These are phyloP conservation scores for Megaptera novaeangliae DNA, from an alignment of 2,113 vertebrate genomes.

Conservation along the genomic window DNA sequence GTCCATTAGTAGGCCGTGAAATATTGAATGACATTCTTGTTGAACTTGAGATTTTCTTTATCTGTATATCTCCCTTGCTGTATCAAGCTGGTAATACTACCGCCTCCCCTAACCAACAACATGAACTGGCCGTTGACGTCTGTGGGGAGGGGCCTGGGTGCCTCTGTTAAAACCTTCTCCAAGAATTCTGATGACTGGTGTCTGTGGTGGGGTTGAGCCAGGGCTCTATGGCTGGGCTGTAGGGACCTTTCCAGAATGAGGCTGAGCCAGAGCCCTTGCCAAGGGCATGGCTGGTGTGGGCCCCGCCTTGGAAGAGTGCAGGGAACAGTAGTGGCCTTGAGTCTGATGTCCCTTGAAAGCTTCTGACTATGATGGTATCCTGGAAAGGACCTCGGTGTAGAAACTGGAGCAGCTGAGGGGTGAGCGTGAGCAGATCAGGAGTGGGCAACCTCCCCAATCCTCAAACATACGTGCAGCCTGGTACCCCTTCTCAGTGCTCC, in stretches of 20 bases:
- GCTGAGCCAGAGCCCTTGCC: background rate
- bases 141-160: background rate
- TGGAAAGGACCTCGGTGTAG: background rate
- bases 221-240: background rate
- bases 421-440: background rate
- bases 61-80: rapidly evolving
- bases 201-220: background rate
- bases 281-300: background rate
- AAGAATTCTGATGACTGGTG: background rate
- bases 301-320: too few species aligned
- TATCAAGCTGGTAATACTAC: background rate
- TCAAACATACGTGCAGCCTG: background rate
- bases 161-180: background rate
- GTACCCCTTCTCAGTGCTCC: background rate
- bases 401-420: too few species aligned
- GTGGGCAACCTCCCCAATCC: rapidly evolving
- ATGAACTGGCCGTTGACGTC: background rate
- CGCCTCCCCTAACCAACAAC: background rate
- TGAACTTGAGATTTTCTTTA: background rate
- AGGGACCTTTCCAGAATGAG: background rate
- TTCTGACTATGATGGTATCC: background rate
- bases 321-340: background rate
- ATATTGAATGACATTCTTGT: background rate
- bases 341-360: background rate
- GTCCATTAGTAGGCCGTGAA: slow-evolving; percentile 1